phyloP scores from a whole-genome alignment of 2,888 invertebrate genomes.

The Mythimna lalbum region DNA sequence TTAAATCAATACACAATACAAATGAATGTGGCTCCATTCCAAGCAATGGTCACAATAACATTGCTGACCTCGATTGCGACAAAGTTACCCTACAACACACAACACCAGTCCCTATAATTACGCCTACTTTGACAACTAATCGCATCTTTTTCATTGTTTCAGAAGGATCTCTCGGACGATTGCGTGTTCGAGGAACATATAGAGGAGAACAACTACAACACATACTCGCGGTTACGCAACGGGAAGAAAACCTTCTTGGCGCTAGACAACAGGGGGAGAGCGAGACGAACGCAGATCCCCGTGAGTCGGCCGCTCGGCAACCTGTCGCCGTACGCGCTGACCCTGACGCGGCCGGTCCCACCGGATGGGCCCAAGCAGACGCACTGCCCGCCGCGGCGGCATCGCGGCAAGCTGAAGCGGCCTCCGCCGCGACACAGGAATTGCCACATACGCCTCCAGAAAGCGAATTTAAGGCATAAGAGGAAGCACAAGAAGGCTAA shows the following conservation, averaged over 20 bases:
- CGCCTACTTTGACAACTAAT: constrained; percentile 66
- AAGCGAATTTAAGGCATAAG: constrained; percentile 83
- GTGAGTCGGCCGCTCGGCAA: constrained; percentile 93
- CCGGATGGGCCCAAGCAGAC: constrained; percentile 79
- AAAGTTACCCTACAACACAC: background rate
- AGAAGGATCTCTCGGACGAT: constrained; percentile 96
- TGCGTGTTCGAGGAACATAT: constrained; percentile 97
- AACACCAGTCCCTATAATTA: constrained; percentile 17
- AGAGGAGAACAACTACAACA: constrained; percentile 96
- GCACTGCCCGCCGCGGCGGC: constrained; percentile 83
- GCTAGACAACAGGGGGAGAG: constrained; percentile 93
- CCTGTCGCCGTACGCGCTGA: constrained; percentile 94
- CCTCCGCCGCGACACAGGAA: constrained; percentile 85
- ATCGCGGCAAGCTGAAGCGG: constrained; percentile 85
- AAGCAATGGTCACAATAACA: constrained; percentile 31
- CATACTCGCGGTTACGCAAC: constrained; percentile 93
- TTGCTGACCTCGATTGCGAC: constrained; percentile 35
- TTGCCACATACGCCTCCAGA: constrained; percentile 87
- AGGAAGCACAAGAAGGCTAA: constrained; percentile 89
- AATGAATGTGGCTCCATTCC: constrained; percentile 45
- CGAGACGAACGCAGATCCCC: constrained; percentile 93
- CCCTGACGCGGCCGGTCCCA: constrained; percentile 83
- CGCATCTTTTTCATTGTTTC: constrained; percentile 90
- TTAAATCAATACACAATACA: constrained; percentile 47
- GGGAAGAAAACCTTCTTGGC: constrained; percentile 94